Percentiles rank a stretch among this genome's conserved stretches.
These are phyloP conservation scores for Bufo bufo DNA, from an alignment of 2,113 vertebrate genomes.

Conservation along the genomic window DNA sequence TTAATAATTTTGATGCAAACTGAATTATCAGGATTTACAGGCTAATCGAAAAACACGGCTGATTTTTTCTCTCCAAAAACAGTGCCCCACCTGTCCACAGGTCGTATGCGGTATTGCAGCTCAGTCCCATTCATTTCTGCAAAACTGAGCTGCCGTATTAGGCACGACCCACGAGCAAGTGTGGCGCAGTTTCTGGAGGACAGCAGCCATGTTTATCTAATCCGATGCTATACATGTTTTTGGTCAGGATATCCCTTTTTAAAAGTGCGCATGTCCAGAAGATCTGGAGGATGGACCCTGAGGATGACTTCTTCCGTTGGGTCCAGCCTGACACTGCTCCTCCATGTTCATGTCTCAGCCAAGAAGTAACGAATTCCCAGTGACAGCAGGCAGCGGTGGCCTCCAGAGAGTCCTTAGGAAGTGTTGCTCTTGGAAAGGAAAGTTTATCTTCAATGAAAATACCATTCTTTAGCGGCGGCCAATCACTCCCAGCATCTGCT, in stretches of 20 bases:
- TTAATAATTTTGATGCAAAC: too few relatives aligned
- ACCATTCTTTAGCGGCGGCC: conserved; percentile 25
- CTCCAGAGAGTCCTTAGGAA: conserved; percentile 18
- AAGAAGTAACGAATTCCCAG: not conserved
- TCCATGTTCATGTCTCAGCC: not conserved
- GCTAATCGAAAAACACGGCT: too few relatives aligned
- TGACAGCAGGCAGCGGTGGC: not conserved
- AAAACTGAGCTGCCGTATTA: too few relatives aligned
- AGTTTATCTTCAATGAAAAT: not conserved
- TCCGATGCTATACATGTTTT: not conserved
- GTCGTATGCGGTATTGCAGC: too few relatives aligned
- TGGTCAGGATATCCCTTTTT: not conserved
- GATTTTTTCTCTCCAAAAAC: too few relatives aligned
- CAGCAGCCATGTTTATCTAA: not conserved
- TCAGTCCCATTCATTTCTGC: too few relatives aligned
- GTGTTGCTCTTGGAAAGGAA: conserved; percentile 39
- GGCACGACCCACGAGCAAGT: not conserved
- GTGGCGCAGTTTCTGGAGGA: not conserved
- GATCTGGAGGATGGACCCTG: not conserved
- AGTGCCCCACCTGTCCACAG: too few relatives aligned
- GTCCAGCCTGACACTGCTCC: not conserved
- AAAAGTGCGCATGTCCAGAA: not conserved
- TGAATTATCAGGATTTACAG: too few relatives aligned
- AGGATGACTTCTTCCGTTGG: not conserved
- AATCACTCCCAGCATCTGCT: conserved; percentile 37